phyloP scores from a whole-genome alignment of 2,797 vertebrate species.

The Channallabes apus region DNA sequence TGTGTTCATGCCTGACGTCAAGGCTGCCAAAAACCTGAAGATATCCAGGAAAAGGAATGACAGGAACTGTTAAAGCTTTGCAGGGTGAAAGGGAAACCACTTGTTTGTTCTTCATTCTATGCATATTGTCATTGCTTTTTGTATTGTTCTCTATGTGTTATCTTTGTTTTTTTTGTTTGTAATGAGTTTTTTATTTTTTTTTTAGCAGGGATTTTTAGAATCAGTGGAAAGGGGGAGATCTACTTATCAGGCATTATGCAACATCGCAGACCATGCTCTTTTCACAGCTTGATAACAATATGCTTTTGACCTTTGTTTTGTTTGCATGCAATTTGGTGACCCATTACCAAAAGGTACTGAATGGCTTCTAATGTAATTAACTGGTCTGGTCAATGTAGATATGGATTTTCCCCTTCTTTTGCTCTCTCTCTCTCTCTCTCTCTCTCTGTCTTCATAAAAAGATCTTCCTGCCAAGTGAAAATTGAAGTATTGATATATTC shows the following conservation, averaged over 20 bases:
- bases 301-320: conserved; percentile 73
- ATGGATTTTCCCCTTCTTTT: conserved; percentile 64
- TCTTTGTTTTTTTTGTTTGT: conserved; percentile 34
- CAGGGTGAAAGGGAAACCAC: conserved; percentile 9
- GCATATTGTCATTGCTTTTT: conserved; percentile 31
- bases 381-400: conserved; percentile 69
- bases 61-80: conserved; percentile 37
- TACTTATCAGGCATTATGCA: conserved; percentile 55
- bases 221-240: conserved; percentile 22
- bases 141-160: conserved; percentile 31
- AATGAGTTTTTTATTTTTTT: conserved; percentile 20
- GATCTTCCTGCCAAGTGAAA: conserved; percentile 61
- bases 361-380: conserved; percentile 77
- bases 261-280: conserved; percentile 47
- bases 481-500: conserved; percentile 76
- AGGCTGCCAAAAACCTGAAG: conserved; percentile 53
- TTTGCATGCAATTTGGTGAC: conserved; percentile 66
- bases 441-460: conserved; percentile 61
- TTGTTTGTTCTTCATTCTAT: conserved; percentile 29
- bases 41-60: conserved; percentile 45
- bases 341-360: conserved; percentile 68
- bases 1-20: conserved; percentile 63
- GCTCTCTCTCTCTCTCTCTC: conserved; percentile 21
- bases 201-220: conserved; percentile 13
- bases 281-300: conserved; percentile 57